A percentile compares a stretch with the other conserved stretches of the same genome.
Conservation (phyloP, 2,888 invertebrate species). For the Spisula subtruncata region DNA sequence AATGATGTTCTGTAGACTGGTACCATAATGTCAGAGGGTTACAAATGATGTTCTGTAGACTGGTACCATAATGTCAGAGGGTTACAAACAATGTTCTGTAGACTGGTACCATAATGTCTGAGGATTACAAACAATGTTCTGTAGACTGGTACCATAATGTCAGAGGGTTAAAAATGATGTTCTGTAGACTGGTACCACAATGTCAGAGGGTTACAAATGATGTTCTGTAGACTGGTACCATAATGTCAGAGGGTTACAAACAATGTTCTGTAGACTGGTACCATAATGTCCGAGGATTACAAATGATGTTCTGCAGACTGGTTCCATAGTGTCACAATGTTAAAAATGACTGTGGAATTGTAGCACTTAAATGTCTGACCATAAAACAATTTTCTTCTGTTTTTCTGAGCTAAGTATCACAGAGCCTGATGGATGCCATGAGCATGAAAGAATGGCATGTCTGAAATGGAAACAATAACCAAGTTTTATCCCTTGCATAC, state of each 20-base stretch:
- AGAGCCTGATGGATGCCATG: constrained; percentile 85
- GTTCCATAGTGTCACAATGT: neutral
- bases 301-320: neutral
- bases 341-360: neutral
- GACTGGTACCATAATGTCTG: neutral
- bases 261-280: neutral
- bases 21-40: neutral
- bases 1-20: too few relatives aligned
- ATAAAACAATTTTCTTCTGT: constrained; percentile 83
- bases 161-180: too few relatives aligned
- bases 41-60: neutral
- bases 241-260: neutral
- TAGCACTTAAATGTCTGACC: constrained; percentile 79
- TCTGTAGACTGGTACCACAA: neutral
- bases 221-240: neutral
- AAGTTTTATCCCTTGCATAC: neutral
- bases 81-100: neutral
- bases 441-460: constrained; percentile 83
- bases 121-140: neutral
- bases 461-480: constrained; percentile 66
- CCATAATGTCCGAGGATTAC: neutral
- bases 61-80: neutral
- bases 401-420: constrained; percentile 85
- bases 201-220: neutral
- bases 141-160: neutral